Conservation (phyloP, 2,888 invertebrate species). For the Sesia bembeciformis region DNA sequence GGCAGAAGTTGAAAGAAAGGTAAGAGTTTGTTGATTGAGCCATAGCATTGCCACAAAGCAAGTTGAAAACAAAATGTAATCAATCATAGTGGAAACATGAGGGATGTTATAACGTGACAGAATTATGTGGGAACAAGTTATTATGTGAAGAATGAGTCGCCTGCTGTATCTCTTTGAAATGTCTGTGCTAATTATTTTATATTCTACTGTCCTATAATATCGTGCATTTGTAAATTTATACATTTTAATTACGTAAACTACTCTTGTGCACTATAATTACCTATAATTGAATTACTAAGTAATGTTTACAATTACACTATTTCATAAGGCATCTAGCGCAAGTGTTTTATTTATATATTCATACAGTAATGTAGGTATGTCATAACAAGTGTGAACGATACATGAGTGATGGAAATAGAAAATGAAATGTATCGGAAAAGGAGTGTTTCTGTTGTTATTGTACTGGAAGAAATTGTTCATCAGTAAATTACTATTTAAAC, state of each 20-base stretch:
- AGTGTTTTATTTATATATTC: not conserved
- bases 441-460: no score
- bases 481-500: no score
- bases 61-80: conserved; percentile 58
- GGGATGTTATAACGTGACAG: conserved; percentile 16
- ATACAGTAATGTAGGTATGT: conserved; percentile 1
- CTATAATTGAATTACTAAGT: conserved; percentile 1
- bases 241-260: conserved; percentile 30
- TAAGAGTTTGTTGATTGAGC: conserved; percentile 34
- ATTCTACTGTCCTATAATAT: conserved; percentile 24
- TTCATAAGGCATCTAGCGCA: not conserved
- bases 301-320: conserved; percentile 2
- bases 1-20: conserved; percentile 21
- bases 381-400: conserved; percentile 15
- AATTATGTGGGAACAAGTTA: conserved; percentile 17
- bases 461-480: no score
- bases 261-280: conserved; percentile 19
- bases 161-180: conserved; percentile 3
- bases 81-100: conserved; percentile 43
- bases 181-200: not conserved
- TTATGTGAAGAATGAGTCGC: conserved; percentile 30
- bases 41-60: conserved; percentile 72
- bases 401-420: conserved; percentile 7
- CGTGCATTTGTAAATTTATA: conserved; percentile 34
- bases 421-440: no score